phyloP scores from a whole-genome alignment of 2,888 invertebrate genomes.

The Gastracanthus pulcherrimus region DNA sequence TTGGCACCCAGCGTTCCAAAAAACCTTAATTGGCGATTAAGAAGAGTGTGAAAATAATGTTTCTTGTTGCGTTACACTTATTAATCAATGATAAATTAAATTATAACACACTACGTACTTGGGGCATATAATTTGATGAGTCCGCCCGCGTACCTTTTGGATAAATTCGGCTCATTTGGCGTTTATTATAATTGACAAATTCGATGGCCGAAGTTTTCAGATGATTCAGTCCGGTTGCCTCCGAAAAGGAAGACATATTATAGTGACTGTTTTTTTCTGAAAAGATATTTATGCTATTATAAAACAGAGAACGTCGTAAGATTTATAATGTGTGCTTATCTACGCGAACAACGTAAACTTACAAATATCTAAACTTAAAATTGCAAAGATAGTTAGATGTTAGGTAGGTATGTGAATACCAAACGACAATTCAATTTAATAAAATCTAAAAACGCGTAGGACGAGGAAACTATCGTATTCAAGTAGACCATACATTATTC shows the following conservation, averaged over 20 bases:
- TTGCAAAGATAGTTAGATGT: too few species aligned
- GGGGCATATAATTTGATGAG: conserved; percentile 99
- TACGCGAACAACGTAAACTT: too few species aligned
- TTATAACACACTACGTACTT: conserved; percentile 80
- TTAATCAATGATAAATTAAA: not conserved
- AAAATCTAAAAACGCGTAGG: too few species aligned
- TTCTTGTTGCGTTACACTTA: not conserved
- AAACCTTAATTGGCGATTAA: too few species aligned
- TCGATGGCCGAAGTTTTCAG: conserved; percentile 97
- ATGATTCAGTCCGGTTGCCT: conserved; percentile 97
- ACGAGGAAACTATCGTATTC: too few species aligned
- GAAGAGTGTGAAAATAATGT: not conserved
- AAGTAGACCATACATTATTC: too few species aligned
- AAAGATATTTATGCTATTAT: too few species aligned
- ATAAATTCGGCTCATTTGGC: conserved; percentile 99
- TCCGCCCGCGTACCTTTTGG: conserved; percentile 99
- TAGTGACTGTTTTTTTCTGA: conserved; percentile 96
- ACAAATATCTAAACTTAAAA: too few species aligned
- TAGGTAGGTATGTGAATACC: too few species aligned
- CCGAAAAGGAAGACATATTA: conserved; percentile 99
- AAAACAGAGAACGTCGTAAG: too few species aligned
- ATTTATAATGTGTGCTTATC: too few species aligned
- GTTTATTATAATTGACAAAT: conserved; percentile 99
- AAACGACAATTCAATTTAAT: too few species aligned
- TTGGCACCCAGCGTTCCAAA: conserved; percentile 99